phyloP scores from a whole-genome alignment of 2,888 invertebrate genomes.

The Drosophila aldrichi region DNA sequence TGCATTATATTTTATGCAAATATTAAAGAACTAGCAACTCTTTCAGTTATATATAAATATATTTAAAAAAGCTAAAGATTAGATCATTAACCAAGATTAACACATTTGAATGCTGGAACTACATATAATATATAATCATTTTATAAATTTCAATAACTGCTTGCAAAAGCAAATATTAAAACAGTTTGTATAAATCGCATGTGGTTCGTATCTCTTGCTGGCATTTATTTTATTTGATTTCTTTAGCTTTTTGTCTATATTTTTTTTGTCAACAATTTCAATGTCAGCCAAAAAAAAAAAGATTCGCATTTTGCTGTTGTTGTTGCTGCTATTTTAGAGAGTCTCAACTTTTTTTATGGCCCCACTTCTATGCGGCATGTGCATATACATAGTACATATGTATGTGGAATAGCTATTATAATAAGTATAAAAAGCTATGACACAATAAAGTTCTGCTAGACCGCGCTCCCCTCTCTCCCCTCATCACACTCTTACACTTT shows the following conservation, averaged over 20 bases:
- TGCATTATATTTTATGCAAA: too few species aligned
- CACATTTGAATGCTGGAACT: not conserved
- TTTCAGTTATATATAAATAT: not conserved
- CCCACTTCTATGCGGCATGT: slow-evolving; percentile 39
- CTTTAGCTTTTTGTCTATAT: not conserved
- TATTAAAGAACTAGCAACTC: too few species aligned
- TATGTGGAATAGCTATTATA: slow-evolving; percentile 10
- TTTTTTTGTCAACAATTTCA: slow-evolving; percentile 53
- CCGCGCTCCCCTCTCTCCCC: not conserved
- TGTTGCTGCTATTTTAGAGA: not conserved
- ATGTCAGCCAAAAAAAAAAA: slow-evolving; percentile 60
- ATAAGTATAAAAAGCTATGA: slow-evolving; percentile 59
- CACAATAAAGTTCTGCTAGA: slow-evolving; percentile 55
- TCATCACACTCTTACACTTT: not conserved
- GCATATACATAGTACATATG: too few species aligned
- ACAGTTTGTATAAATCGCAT: slow-evolving; percentile 36
- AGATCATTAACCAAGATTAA: not conserved
- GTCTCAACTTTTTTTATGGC: slow-evolving; percentile 39
- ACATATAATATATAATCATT: slow-evolving; percentile 1
- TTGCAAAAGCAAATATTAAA: slow-evolving; percentile 36
- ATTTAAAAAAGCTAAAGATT: not conserved
- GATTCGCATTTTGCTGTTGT: slow-evolving; percentile 41
- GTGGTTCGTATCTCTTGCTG: slow-evolving; percentile 16
- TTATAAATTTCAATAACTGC: not conserved
- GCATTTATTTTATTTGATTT: slow-evolving; percentile 11